Evolutionary conservation across 2,797 vertebrate species (phyloP).

Genomic region (Adelosebastes latens): DNA sequence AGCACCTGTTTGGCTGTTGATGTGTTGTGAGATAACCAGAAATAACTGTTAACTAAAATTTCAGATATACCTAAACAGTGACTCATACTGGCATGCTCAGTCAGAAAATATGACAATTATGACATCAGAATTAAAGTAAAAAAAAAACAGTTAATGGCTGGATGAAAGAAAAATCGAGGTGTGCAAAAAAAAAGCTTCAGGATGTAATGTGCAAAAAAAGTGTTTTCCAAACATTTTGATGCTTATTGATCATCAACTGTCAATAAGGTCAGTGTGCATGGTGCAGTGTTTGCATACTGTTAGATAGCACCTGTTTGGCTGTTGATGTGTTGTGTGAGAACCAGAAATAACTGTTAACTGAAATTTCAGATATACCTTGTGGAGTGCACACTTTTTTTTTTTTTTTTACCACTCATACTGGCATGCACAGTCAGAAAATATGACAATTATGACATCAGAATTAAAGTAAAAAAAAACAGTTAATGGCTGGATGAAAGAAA

Average conservation of each 20-base stretch:
- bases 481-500: not conserved
- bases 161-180: not conserved
- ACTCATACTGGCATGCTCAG: constrained; percentile 3
- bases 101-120: not conserved
- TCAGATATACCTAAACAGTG: not conserved
- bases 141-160: not conserved
- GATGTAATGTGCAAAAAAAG: not conserved
- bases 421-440: not conserved
- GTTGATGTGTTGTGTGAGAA: not conserved
- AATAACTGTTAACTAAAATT: not conserved
- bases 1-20: not conserved
- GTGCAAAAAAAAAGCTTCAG: not conserved
- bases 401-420: not conserved
- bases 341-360: not conserved
- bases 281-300: not conserved
- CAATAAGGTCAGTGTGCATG: too few species aligned
- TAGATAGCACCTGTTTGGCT: not conserved
- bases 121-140: not conserved
- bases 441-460: not conserved
- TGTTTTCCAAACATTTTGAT: too few species aligned
- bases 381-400: too few species aligned
- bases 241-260: too few species aligned
- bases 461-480: not conserved
- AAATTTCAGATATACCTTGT: not conserved
- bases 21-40: not conserved